phyloP scores from a whole-genome alignment of 1,140 invertebrate genomes.

The Drosophila navojoa region DNA sequence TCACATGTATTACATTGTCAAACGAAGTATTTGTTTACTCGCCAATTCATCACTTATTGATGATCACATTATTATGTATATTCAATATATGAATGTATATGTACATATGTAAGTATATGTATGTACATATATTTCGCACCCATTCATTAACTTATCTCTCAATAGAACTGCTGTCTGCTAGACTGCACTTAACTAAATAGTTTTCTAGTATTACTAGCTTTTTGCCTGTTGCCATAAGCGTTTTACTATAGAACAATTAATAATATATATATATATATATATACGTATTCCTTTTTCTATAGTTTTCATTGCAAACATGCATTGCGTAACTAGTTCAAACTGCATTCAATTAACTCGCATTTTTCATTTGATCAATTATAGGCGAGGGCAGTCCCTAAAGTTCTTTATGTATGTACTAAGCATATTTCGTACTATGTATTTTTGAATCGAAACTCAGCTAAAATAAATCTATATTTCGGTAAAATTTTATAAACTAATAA shows the following conservation, averaged over 20 bases:
- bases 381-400: not conserved
- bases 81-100: not conserved
- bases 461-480: not conserved
- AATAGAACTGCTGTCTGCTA: not conserved
- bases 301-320: conserved; percentile 5
- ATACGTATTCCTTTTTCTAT: not conserved
- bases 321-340: conserved; percentile 17
- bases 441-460: not conserved
- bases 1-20: not conserved
- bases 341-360: conserved; percentile 12
- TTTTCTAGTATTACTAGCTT: not conserved
- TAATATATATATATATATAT: not conserved
- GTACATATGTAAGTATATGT: not conserved
- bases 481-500: not conserved
- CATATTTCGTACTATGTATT: not conserved
- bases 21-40: conserved; percentile 1
- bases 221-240: not conserved
- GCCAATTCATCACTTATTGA: conserved; percentile 14
- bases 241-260: conserved; percentile 1
- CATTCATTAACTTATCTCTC: conserved; percentile 1
- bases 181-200: not conserved
- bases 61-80: not conserved
- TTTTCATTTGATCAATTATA: not conserved
- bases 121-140: not conserved
- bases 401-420: not conserved